Percentiles rank a stretch among this genome's conserved stretches.
Conservation (phyloP, 2,797 vertebrate genomes). For the Crocodylus rhombifer region DNA sequence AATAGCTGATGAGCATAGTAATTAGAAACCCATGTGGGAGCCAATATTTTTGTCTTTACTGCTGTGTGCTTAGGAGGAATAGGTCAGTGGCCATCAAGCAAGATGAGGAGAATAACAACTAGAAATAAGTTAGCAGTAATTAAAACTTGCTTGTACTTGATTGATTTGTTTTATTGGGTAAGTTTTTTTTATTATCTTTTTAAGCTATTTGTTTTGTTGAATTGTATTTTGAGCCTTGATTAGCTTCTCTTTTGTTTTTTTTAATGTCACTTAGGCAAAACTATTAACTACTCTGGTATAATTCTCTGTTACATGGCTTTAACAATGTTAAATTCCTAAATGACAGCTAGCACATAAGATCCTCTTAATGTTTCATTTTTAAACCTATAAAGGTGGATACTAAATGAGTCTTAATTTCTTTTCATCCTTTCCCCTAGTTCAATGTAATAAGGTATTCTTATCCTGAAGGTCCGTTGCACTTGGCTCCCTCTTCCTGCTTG, state of each 20-base stretch:
- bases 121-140: neutral
- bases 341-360: neutral
- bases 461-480: too few species aligned
- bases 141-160: slow-evolving; percentile 4
- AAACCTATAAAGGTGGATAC: neutral
- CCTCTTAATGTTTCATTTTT: neutral
- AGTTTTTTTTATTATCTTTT: neutral
- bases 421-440: neutral
- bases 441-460: neutral
- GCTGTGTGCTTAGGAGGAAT: neutral
- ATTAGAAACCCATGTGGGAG: neutral
- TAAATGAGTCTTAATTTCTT: neutral
- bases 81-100: neutral
- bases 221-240: neutral
- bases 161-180: slow-evolving; percentile 49
- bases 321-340: neutral
- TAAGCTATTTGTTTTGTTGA: neutral
- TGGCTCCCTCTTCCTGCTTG: too few species aligned
- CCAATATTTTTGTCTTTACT: neutral
- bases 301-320: neutral
- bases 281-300: too few species aligned
- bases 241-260: neutral
- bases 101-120: neutral
- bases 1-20: neutral
- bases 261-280: too few species aligned